These are phyloP conservation scores for Aptenodytes forsteri DNA, from an alignment of 2,113 vertebrate species.

Conservation along the genomic window DNA sequence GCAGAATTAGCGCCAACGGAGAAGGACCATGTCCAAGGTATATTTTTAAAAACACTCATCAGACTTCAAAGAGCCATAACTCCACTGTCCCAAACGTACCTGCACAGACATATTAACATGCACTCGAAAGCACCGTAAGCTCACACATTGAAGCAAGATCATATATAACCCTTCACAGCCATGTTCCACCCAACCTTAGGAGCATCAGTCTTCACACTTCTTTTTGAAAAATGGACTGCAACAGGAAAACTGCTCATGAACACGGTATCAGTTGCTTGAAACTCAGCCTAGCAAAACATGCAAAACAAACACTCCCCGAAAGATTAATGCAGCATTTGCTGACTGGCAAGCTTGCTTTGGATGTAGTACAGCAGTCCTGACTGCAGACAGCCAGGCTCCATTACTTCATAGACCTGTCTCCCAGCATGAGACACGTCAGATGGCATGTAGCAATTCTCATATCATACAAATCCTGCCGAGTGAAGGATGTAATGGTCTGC, in stretches of 20 bases:
- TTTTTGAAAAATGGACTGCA: constrained; percentile 78
- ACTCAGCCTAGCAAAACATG: constrained; percentile 73
- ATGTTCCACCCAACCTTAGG: constrained; percentile 79
- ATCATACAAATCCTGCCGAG: constrained; percentile 73
- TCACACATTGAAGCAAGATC: background rate
- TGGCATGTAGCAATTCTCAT: constrained; percentile 83
- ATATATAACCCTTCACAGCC: constrained; percentile 32
- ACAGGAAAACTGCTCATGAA: constrained; percentile 66
- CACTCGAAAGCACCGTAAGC: background rate
- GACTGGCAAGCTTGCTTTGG: constrained; percentile 25
- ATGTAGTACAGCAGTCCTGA: background rate
- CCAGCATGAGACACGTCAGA: constrained; percentile 68
- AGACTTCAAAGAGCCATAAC: background rate
- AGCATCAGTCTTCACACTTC: constrained; percentile 68
- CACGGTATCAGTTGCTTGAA: constrained; percentile 78
- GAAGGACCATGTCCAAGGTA: background rate
- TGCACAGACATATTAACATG: background rate
- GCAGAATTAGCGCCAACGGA: background rate
- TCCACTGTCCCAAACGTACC: background rate
- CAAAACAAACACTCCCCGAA: constrained; percentile 22
- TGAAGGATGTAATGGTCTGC: constrained; percentile 71
- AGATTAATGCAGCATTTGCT: constrained; percentile 34
- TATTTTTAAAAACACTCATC: background rate
- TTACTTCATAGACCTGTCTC: constrained; percentile 81
- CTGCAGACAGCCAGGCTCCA: constrained; percentile 19